Conservation (phyloP, 2,113 vertebrate genomes). For the Psephotus haematonotus region DNA sequence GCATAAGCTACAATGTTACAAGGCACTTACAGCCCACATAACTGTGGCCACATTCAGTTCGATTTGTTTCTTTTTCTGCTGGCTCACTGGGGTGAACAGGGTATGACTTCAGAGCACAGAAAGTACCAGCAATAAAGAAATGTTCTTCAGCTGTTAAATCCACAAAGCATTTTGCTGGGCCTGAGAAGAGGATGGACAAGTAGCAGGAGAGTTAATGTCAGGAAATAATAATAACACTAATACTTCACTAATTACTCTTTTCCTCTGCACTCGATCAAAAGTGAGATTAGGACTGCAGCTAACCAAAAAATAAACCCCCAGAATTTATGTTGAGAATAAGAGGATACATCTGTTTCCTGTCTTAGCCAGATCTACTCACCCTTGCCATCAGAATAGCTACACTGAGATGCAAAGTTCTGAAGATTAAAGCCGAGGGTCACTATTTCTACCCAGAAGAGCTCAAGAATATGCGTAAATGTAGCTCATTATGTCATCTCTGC, state of each 20-base stretch:
- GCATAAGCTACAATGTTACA: background rate
- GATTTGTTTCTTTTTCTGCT: background rate
- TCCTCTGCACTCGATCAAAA: conserved; percentile 74
- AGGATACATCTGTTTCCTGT: conserved; percentile 84
- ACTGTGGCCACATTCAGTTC: background rate
- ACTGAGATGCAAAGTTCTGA: background rate
- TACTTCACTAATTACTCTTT: conserved; percentile 81
- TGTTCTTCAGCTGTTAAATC: background rate
- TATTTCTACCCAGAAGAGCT: conserved; percentile 38
- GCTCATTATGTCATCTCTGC: conserved; percentile 43
- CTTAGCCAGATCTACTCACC: conserved; percentile 66
- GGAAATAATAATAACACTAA: conserved; percentile 82
- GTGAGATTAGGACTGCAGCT: conserved; percentile 67
- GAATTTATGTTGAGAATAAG: conserved; percentile 70
- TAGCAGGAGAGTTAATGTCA: conserved; percentile 74
- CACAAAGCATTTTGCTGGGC: background rate
- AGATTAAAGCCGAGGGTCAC: conserved; percentile 61
- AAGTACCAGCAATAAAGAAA: background rate
- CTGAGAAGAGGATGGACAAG: conserved; percentile 53
- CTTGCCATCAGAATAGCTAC: conserved; percentile 57
- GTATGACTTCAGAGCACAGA: background rate
- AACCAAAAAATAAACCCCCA: conserved; percentile 55
- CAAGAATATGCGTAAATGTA: background rate
- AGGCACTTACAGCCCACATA: background rate
- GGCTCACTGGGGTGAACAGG: background rate